A percentile compares a stretch with the other conserved stretches of the same genome.
Evolutionary conservation across 1,140 invertebrate genomes (phyloP).

Genomic region (Eriocheir sinensis): DNA sequence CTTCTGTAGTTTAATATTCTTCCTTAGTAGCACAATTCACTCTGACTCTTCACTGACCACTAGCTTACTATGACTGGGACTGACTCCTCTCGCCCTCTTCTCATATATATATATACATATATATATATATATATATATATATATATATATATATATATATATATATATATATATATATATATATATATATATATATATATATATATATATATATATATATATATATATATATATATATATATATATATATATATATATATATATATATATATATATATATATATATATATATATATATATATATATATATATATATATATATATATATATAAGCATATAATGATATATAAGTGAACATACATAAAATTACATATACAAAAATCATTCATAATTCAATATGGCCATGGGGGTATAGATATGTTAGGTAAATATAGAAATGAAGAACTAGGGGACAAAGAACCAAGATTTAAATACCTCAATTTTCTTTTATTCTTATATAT

Average conservation of each 20-base stretch:
- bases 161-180: conserved; percentile 45
- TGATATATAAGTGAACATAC: too few species aligned
- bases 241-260: conserved; percentile 45
- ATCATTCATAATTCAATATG: too few species aligned
- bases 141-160: conserved; percentile 41
- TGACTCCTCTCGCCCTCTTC: too few species aligned
- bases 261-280: conserved; percentile 43
- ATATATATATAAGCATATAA: neutral
- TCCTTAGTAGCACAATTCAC: too few species aligned
- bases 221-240: conserved; percentile 2
- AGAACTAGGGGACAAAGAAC: too few species aligned
- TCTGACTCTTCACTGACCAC: too few species aligned
- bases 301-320: conserved; percentile 41
- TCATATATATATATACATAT: conserved; percentile 31
- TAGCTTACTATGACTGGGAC: too few species aligned
- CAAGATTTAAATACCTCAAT: too few species aligned
- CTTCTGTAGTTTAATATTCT: too few species aligned
- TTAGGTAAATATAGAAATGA: too few species aligned
- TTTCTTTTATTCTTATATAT: neutral
- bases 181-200: conserved; percentile 40
- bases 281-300: conserved; percentile 39
- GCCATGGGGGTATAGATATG: too few species aligned
- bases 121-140: conserved; percentile 41
- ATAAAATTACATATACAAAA: too few species aligned
- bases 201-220: neutral